Base-by-base conservation (phyloP, 2,888 invertebrate genomes). In the Gastracanthus pulcherrimus region DNA sequence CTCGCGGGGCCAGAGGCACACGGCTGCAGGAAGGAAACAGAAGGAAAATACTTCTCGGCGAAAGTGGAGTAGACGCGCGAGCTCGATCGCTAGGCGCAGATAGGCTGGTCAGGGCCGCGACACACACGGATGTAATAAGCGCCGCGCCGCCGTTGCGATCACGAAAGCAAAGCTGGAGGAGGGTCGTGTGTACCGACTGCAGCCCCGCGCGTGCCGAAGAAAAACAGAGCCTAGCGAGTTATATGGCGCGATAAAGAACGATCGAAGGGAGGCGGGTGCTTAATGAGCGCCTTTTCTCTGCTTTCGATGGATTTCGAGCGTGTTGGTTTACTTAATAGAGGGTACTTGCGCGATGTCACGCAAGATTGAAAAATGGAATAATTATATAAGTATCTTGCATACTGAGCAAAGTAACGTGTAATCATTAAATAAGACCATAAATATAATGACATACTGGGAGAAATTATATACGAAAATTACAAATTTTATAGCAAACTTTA, bases 301-400 rank as follows among this genome's bases (percentile, higher is more conserved):
- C 55, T 55, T 26, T 9, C 26, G 55, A 13, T 26, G 11, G 23
- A 55, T 55, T 55, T 55, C 55, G 2, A 82, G 81, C 81, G 83
- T n/a, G 55, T 26, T 55, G 26, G 23, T 55, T 55, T 26, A 55
- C 11, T 26, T 55, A 55, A 55, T 55, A 26, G 11, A 23, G 55
- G 7, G 55, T 55, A 11, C 13, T 5, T 45, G 16, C 4, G n/a
- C 45, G 45, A 13, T 45, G n/a, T 45, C 45, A n/a, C 45, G 45
- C 45, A 45, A 45, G n/a, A 16, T 41, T 41, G n/a, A n/a, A n/a
- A n/a, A n/a, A n/a, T n/a, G n/a, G n/a, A n/a, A n/a, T n/a, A n/a
- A n/a, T n/a, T n/a, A n/a, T n/a, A n/a, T n/a, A n/a, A n/a, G n/a
- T n/a, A n/a, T n/a, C n/a, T n/a, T n/a, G n/a, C n/a, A n/a, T n/a